Base-by-base conservation (phyloP, 1,140 invertebrate species). In the Heterodera carotae region DNA sequence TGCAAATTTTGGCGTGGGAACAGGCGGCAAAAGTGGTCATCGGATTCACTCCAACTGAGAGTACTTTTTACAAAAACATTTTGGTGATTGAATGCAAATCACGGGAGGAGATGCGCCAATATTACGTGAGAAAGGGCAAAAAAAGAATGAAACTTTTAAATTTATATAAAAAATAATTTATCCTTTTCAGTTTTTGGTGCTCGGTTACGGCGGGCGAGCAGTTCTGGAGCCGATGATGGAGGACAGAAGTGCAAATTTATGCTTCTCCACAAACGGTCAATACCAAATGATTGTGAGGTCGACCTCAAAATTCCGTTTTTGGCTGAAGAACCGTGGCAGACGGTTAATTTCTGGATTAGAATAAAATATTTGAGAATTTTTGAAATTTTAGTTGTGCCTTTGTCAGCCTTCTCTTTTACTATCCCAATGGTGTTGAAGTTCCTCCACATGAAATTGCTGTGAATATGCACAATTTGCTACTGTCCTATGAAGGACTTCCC, bases 191-290 rank as follows among this genome's bases (percentile, higher is more conserved):
- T 60, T 74, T 60, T 33, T 31, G 15, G 43, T 74, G 27, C 71
- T 66, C 25, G 71, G 71, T 43, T 74, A 18, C 25, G 71, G 71
- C 59, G 71, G 71, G 2, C 71, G 71, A 66, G 27, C 71, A 0
- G 39, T 74, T 22, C 25, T 74, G 12, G 64, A 59, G 59, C 71
- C 71, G 59, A 29, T 6, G 25, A 15, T 59, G 33, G 48, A 64
- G 15, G 71, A 62, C 36, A 10, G 48, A 25, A 33, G 15, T 27
- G 33, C 31, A 33, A 56, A 56, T 29, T 56, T 74, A 22, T 60
- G 36, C n/a, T n/a, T 74, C 10, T 74, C 71, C 33, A 56, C 71
- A 29, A 74, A 74, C 34, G 71, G 71, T n/a, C 53, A 64, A 33
- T 74, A 64, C 36, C 71, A 74, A 36, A 7, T 74, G 39, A 29